phyloP scores from a whole-genome alignment of 2,888 invertebrate species.

The Linyphia triangularis region DNA sequence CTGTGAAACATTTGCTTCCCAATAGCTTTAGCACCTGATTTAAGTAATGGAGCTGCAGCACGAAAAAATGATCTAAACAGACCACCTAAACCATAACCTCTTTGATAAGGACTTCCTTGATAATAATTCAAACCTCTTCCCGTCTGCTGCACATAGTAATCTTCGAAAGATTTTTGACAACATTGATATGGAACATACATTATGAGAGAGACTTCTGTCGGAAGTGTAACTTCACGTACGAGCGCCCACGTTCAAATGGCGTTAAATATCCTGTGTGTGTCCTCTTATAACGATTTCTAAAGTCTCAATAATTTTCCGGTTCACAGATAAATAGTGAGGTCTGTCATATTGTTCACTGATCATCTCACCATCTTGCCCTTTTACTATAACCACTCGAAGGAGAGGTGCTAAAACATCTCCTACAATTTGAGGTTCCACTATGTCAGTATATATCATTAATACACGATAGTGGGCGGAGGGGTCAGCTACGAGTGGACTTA shows the following conservation, averaged over 20 bases:
- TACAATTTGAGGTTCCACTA: constrained; percentile 76
- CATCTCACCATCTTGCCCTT: constrained; percentile 8
- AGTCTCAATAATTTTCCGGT: constrained; percentile 34
- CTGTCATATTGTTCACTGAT: constrained; percentile 6
- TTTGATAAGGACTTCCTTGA: constrained; percentile 28
- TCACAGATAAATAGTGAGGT: constrained; percentile 43
- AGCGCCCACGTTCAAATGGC: constrained; percentile 52
- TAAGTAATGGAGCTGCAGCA: constrained; percentile 5
- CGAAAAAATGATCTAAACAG: constrained; percentile 38
- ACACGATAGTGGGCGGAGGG: constrained; percentile 7
- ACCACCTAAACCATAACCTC: constrained; percentile 30
- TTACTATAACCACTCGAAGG: constrained; percentile 77
- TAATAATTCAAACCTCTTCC: constrained; percentile 26
- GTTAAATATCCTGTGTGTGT: constrained; percentile 14
- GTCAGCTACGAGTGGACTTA: constrained; percentile 25
- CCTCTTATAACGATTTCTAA: constrained; percentile 64
- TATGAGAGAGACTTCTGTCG: neutral
- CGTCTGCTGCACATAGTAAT: neutral
- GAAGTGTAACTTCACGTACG: constrained; percentile 26
- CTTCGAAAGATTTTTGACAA: neutral
- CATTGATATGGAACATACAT: neutral
- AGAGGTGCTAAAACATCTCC: constrained; percentile 77
- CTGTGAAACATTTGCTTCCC: neutral
- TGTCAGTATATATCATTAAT: constrained; percentile 76
- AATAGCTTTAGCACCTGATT: constrained; percentile 4